Percentiles rank a stretch among this genome's conserved stretches.
Conservation (phyloP, 2,797 vertebrate genomes). For the Sebastes goodei region DNA sequence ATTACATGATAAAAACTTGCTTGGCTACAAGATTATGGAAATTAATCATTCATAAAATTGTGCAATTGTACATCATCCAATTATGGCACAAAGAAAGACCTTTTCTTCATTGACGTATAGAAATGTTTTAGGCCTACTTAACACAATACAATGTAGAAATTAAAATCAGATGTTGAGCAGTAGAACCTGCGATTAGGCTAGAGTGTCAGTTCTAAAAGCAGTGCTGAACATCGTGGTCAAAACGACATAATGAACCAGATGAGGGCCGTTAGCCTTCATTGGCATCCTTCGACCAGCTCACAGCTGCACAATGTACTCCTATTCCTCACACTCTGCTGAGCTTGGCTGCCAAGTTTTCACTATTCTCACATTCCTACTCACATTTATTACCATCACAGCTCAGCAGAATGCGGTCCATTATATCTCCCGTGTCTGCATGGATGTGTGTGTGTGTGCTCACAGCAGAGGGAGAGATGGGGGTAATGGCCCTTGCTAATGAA, state of each 20-base stretch:
- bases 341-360: not conserved
- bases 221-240: not conserved
- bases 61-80: not conserved
- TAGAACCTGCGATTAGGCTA: not conserved
- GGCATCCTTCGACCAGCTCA: not conserved
- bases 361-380: conserved; percentile 15
- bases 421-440: conserved; percentile 24
- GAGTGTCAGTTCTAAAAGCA: not conserved
- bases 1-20: not conserved
- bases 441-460: conserved; percentile 14
- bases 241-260: conserved; percentile 5
- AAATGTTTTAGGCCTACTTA: not conserved
- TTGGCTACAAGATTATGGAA: not conserved
- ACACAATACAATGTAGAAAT: not conserved
- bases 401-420: conserved; percentile 31
- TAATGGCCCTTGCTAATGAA: conserved; percentile 64
- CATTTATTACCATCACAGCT: conserved; percentile 38
- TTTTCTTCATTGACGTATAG: not conserved
- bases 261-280: not conserved
- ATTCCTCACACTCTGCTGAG: not conserved
- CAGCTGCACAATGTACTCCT: not conserved
- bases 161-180: not conserved
- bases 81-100: not conserved
- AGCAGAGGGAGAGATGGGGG: conserved; percentile 33
- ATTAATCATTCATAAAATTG: not conserved